A percentile compares a stretch with the other conserved stretches of the same genome.
Conservation (phyloP, 2,113 vertebrate species). For the Bos javanicus region DNA sequence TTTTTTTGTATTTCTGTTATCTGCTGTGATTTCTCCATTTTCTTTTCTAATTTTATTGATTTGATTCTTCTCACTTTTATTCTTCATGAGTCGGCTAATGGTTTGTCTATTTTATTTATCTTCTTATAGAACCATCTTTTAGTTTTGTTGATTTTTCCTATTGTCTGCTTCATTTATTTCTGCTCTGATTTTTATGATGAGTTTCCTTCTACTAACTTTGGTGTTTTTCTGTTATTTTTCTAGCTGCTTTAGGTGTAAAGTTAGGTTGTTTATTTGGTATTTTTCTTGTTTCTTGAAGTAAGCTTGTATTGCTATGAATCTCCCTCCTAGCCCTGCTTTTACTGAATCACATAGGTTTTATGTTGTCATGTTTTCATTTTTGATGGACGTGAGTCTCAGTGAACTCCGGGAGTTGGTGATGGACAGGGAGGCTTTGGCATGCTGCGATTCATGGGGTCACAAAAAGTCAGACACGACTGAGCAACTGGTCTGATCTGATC, state of each 20-base stretch:
- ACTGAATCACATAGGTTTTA: not conserved
- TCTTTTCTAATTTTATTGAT: not conserved
- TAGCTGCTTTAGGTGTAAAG: not conserved
- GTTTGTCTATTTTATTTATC: not conserved
- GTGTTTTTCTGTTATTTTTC: not conserved
- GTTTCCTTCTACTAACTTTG: not conserved
- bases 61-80: not conserved
- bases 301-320: not conserved
- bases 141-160: not conserved
- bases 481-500: too few species aligned
- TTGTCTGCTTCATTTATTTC: not conserved
- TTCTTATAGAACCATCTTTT: not conserved
- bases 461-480: too few species aligned
- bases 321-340: not conserved
- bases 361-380: not conserved
- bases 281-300: not conserved
- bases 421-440: too few species aligned
- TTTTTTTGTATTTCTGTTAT: not conserved
- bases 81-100: not conserved
- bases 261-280: not conserved
- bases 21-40: not conserved
- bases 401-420: too few species aligned
- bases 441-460: too few species aligned
- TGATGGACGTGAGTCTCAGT: too few species aligned
- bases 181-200: not conserved